Base-by-base conservation (phyloP, 2,113 vertebrate genomes). In the Ibidorhyncha struthersii region DNA sequence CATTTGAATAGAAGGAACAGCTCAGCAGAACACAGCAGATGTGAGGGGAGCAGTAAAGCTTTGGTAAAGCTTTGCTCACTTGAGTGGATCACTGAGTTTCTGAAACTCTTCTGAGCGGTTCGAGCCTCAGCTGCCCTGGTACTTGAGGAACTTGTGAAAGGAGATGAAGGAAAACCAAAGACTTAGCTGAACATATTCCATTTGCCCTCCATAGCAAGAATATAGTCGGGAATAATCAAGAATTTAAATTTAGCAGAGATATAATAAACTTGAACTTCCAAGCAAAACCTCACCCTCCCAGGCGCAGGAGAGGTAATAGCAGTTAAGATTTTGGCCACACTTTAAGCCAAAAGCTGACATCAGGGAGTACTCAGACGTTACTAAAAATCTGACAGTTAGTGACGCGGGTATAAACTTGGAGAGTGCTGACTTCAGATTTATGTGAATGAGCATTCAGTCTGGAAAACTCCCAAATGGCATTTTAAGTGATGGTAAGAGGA, bases 61-160 rank as follows among this genome's bases (percentile, higher is more conserved):
- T 81, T 85, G 86, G 21, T 70, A 92, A 70, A 83, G 67, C 73
- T 94, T 97, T 97, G 82, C 69, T 97, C 71, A 81, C 55, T 82
- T 86, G 61, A 96, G 76, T 93, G 76, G 95, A 96, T 95, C 79
- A 83, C 29, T 91, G 66, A 92, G 55, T 96, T 97, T 94, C 69
- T 86, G 49, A 97, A 96, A 56, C 45, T 87, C 79, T 82, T 58
- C 40, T 83, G 78, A 96, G 76, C 6, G 1, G 19, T 69, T 86
- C 52, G 36, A 52, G 23, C 36, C 62, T 65, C 66, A 94, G 71
- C 53, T 77, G 52, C 76, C 55, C 80, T 72, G 65, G 65, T 93
- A n/a, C n/a, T 36, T 73, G 86, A 84, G 63, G 83, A 96, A 90
- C 58, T 67, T 92, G 41, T 47, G 70, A 85, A 97, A 93, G 76